Base-by-base conservation (phyloP, 1,140 invertebrate species). In the Rhizoglyphus robini region DNA sequence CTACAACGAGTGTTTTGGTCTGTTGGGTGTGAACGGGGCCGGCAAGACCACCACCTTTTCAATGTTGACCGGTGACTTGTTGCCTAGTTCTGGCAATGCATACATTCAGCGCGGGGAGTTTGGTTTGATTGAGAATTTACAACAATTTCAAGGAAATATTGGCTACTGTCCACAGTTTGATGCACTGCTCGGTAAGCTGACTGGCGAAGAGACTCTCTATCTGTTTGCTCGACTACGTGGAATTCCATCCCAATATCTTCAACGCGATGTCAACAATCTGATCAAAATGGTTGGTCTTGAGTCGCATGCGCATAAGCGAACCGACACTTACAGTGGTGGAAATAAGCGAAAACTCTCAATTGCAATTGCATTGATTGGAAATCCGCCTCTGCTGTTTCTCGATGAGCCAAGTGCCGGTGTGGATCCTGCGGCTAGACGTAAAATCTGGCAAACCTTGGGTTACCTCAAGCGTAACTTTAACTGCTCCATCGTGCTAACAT, bases 281-380 rank as follows among this genome's bases (percentile, higher is more conserved):
- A 74, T 74, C 30, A 49, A 64, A 30, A 68, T 70, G 41, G 63
- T 66, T 29, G 72, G 69, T 46, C 31, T 73, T 2, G 20, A 29
- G 32, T n/a, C 27, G 5, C 69, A 74, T 65, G 72, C 72, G 23
- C 61, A 73, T 58, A 71, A 70, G 36, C 66, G 36, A 62, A 69
- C 65, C 4, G 67, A 70, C 25, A 67, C 68, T 27, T 73, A 73
- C 59, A 70, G 78, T 75, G 81, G 81, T 32, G 81, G 81, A 3
- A 81, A 81, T 67, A 81, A 80, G 66, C 69, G 81, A 27, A 82
- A 82, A 64, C 70, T 82, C 18, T 81, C 77, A 47, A 74, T 82
- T 32, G 81, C 76, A 11, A 79, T 82, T 57, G 79, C 81, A 20
- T 65, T 82, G 27, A 46, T 68, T 13, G 54, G 38, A n/a, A 65